These are phyloP conservation scores for Pseudopleuronectes americanus DNA, from an alignment of 2,797 vertebrate genomes.

Conservation along the genomic window DNA sequence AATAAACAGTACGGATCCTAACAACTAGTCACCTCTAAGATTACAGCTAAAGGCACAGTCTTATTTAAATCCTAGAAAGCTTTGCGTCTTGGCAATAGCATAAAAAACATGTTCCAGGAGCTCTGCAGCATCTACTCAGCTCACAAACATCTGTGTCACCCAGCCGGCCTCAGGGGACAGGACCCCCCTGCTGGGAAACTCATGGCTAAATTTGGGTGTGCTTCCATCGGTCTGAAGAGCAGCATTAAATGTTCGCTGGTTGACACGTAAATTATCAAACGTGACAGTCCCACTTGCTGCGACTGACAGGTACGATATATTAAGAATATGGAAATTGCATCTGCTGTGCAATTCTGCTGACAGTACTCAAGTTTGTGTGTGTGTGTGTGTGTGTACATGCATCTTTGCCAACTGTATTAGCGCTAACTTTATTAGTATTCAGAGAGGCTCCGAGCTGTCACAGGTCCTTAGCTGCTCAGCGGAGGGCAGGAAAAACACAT, in stretches of 20 bases:
- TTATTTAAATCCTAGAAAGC: slow-evolving; percentile 22
- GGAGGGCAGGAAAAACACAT: slow-evolving; percentile 83
- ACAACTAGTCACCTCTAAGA: slow-evolving; percentile 2
- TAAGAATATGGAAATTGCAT: slow-evolving; percentile 66
- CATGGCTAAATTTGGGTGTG: slow-evolving; percentile 38
- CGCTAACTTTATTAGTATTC: slow-evolving; percentile 82
- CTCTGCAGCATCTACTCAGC: slow-evolving; percentile 69
- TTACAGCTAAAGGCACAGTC: not conserved
- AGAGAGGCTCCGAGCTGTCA: slow-evolving; percentile 75
- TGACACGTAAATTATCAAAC: slow-evolving; percentile 62
- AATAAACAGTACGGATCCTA: not conserved
- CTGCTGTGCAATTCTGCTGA: slow-evolving; percentile 69
- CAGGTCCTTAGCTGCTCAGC: slow-evolving; percentile 77
- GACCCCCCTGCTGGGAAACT: slow-evolving; percentile 68
- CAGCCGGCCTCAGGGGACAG: slow-evolving; percentile 55
- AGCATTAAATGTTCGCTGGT: slow-evolving; percentile 26
- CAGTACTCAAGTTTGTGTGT: slow-evolving; percentile 48
- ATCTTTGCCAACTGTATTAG: slow-evolving; percentile 64
- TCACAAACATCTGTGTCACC: slow-evolving; percentile 72
- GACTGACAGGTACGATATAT: slow-evolving; percentile 80
- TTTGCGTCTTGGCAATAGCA: slow-evolving; percentile 27
- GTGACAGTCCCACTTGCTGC: slow-evolving; percentile 71
- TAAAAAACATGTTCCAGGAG: slow-evolving; percentile 41
- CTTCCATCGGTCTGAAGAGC: slow-evolving; percentile 26
- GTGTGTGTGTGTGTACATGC: slow-evolving; percentile 19